phyloP scores from a whole-genome alignment of 2,888 invertebrate species.

The Campoplex nolae region DNA sequence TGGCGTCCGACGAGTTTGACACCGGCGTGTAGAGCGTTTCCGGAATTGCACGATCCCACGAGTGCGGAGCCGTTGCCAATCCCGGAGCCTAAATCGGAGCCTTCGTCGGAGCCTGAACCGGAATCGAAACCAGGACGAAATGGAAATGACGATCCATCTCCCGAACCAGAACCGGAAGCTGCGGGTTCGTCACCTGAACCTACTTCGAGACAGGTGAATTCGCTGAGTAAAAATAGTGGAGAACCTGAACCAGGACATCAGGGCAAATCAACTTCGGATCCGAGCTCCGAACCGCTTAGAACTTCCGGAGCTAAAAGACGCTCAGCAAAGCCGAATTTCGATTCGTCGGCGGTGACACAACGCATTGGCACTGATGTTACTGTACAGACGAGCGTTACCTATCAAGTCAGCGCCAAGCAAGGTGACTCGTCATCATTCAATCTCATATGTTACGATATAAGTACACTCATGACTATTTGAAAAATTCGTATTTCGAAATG shows the following conservation, averaged over 20 bases:
- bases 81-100: slow-evolving; percentile 82
- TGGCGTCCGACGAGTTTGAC: slow-evolving; percentile 94
- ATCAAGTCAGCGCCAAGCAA: slow-evolving; percentile 89
- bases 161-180: slow-evolving; percentile 76
- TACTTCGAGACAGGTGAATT: slow-evolving; percentile 42
- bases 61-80: slow-evolving; percentile 84
- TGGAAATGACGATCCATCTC: slow-evolving; percentile 78
- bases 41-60: slow-evolving; percentile 86
- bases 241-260: slow-evolving; percentile 82
- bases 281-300: slow-evolving; percentile 79
- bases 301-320: slow-evolving; percentile 79
- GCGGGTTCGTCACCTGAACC: slow-evolving; percentile 60
- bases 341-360: slow-evolving; percentile 73
- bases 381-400: slow-evolving; percentile 92
- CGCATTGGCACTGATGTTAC: slow-evolving; percentile 86
- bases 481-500: background rate
- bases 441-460: background rate
- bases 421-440: slow-evolving; percentile 79
- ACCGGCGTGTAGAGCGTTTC: slow-evolving; percentile 92
- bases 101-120: slow-evolving; percentile 76
- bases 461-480: background rate
- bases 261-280: slow-evolving; percentile 81
- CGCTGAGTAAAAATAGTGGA: slow-evolving; percentile 71
- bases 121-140: slow-evolving; percentile 68
- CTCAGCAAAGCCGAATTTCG: slow-evolving; percentile 79